These are phyloP conservation scores for Drosophila ochracea DNA, from an alignment of 2,888 invertebrate species.

Conservation along the genomic window DNA sequence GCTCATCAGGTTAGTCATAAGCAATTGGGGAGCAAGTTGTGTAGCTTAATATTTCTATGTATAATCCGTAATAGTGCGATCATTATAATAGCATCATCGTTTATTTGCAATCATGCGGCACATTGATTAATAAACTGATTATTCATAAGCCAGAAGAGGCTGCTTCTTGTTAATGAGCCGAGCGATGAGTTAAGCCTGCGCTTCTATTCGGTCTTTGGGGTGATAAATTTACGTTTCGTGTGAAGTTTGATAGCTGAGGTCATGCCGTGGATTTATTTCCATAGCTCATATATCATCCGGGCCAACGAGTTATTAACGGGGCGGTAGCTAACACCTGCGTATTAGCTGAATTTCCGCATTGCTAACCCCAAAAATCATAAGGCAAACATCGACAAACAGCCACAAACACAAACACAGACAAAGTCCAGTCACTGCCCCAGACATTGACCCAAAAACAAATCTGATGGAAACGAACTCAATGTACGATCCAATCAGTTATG, in stretches of 20 bases:
- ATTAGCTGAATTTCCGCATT: constrained; percentile 77
- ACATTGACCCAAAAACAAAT: constrained; percentile 56
- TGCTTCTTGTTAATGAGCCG: constrained; percentile 80
- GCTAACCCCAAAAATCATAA: constrained; percentile 31
- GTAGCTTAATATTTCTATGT: constrained; percentile 16
- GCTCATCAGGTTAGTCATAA: constrained; percentile 25
- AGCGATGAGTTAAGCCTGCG: constrained; percentile 58
- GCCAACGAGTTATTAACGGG: constrained; percentile 66
- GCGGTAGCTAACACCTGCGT: constrained; percentile 77
- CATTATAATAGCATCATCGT: constrained; percentile 78
- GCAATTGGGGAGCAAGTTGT: constrained; percentile 26
- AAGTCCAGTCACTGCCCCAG: constrained; percentile 56
- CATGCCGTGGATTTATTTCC: constrained; percentile 77
- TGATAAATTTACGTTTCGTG: constrained; percentile 70
- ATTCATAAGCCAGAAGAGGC: constrained; percentile 75
- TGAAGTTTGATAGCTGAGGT: constrained; percentile 79
- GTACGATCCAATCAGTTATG: constrained; percentile 60
- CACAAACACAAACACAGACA: constrained; percentile 19
- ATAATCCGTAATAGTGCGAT: constrained; percentile 73
- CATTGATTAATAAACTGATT: constrained; percentile 78
- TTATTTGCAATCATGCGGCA: constrained; percentile 75
- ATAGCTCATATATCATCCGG: constrained; percentile 73
- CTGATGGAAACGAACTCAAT: constrained; percentile 40
- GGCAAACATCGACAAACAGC: constrained; percentile 3
- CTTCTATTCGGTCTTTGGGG: constrained; percentile 36